These are phyloP conservation scores for Psilopogon haemacephalus DNA, from an alignment of 2,113 vertebrate species.

Conservation along the genomic window DNA sequence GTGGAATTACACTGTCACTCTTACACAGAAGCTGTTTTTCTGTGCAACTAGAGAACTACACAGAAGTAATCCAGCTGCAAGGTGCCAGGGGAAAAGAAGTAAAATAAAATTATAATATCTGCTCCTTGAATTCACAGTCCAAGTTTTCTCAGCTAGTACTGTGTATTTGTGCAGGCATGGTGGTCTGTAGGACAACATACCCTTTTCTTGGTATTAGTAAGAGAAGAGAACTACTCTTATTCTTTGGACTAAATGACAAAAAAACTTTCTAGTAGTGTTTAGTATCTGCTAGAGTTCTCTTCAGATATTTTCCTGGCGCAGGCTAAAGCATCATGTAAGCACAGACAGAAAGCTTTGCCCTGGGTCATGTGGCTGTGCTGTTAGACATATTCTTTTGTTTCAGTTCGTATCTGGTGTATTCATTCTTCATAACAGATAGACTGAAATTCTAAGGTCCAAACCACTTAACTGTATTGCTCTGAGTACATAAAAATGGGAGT, in stretches of 20 bases:
- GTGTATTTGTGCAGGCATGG: neutral
- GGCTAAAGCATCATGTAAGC: neutral
- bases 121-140: neutral
- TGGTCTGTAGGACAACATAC: neutral
- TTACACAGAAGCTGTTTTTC: neutral
- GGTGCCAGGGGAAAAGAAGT: neutral
- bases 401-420: neutral
- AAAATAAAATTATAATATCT: neutral
- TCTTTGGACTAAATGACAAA: neutral
- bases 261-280: neutral
- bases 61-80: neutral
- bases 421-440: neutral
- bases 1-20: neutral
- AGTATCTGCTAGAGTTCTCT: neutral
- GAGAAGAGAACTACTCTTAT: neutral
- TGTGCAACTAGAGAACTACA: neutral
- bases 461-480: neutral
- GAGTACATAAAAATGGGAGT: neutral
- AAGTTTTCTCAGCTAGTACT: neutral
- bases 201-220: neutral
- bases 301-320: neutral
- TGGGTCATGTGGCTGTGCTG: neutral
- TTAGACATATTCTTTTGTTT: neutral
- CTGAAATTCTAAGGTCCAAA: neutral
- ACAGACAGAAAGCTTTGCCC: neutral